Evolutionary conservation across 2,113 vertebrate species (phyloP), one percentile per base, ranked within the genome.

Genomic region (Aphelocoma coerulescens): DNA sequence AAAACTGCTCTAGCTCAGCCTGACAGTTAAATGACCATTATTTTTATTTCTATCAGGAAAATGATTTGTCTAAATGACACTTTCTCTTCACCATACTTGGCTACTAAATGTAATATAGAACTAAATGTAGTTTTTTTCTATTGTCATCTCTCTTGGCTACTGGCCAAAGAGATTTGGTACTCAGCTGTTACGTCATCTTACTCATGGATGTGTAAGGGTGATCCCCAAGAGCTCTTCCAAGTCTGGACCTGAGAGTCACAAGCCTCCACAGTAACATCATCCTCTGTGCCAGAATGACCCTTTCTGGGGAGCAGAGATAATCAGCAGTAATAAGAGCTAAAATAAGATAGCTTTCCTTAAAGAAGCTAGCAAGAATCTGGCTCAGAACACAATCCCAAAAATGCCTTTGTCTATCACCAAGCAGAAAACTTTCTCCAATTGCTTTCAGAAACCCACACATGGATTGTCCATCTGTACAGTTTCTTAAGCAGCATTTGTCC

Each of bases 361-460:
- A 85, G 67, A 94, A 74, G 26, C 26, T 75, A 84, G 51, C 51
- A 66, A 86, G 55, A 43, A 66, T 90, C 91, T 94, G 79, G 41
- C 85, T 94, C 72, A 71, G 68, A 97, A 63, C 11, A 44, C 26
- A 62, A 24, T 74, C 87, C 68, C 92, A 65, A 95, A 94, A 84
- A 93, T 78, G 81, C 35, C 30, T 95, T 93, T 89, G 73, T 91
- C 95, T 95, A 7, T 91, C 77, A 85, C 77, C 27, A 78, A 82
- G 69, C 39, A 88, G 48, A 78, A 92, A 81, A 87, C 13, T 67
- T 79, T 83, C 67, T 86, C 59, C 72, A 44, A 1, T 77, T 81
- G 11, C 55, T 84, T 91, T 86, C 59, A 52, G 59, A 92, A 91
- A 71, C 43, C 55, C 57, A 74, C 68, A 67, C 32, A 9, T 48